Conservation (phyloP, 2,113 vertebrate species). For the Hepsetus odoe region DNA sequence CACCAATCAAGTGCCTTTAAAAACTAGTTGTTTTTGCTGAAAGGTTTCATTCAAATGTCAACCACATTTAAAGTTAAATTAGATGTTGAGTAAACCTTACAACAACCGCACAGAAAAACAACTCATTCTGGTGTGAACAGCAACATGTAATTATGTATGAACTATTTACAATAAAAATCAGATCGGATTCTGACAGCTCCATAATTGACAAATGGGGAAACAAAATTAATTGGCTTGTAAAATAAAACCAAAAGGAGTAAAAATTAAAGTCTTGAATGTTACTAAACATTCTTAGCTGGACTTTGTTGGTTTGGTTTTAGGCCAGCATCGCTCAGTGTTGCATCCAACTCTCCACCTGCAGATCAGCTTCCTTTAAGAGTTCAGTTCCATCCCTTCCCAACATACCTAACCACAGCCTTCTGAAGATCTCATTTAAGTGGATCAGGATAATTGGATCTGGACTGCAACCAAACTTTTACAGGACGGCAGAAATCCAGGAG, state of each 20-base stretch:
- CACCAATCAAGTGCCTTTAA: not conserved
- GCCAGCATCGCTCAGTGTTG: slow-evolving; percentile 31
- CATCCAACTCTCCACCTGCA: not conserved
- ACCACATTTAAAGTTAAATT: slow-evolving; percentile 35
- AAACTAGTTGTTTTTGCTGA: not conserved
- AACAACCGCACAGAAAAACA: slow-evolving; percentile 38
- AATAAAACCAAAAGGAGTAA: slow-evolving; percentile 34
- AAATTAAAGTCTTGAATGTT: slow-evolving; percentile 37
- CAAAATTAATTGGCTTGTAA: slow-evolving; percentile 59
- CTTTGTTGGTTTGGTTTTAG: slow-evolving; percentile 32
- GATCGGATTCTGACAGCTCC: slow-evolving; percentile 56
- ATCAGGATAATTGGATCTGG: not conserved
- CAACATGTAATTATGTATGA: slow-evolving; percentile 54
- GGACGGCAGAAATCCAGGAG: slow-evolving; percentile 6
- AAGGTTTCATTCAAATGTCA: not conserved
- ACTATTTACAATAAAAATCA: slow-evolving; percentile 77
- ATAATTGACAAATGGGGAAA: slow-evolving; percentile 54
- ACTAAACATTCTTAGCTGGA: slow-evolving; percentile 17
- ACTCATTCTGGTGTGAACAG: slow-evolving; percentile 48
- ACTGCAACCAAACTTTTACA: not conserved
- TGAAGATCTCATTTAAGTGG: not conserved
- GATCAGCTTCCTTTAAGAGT: not conserved
- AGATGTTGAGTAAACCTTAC: slow-evolving; percentile 19
- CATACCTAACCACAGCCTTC: not conserved
- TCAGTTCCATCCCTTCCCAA: not conserved